Evolutionary conservation across 2,113 vertebrate species (phyloP).

Genomic region (Tichodroma muraria): DNA sequence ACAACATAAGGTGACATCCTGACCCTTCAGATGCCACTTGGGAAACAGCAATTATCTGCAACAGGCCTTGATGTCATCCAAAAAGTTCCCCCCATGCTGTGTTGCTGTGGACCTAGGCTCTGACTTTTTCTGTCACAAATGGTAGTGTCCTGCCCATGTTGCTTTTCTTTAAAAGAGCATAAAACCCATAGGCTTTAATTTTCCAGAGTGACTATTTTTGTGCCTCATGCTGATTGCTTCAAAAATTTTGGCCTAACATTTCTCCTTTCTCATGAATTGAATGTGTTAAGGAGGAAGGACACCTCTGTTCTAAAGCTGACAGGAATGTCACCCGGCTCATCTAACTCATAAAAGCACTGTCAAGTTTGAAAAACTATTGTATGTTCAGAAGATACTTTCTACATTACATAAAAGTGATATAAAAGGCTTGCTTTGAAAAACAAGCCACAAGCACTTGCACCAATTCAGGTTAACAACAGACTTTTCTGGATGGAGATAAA

Average conservation of each 20-base stretch:
- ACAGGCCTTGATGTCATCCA: neutral
- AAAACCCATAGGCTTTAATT: neutral
- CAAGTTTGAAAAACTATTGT: neutral
- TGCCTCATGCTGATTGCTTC: neutral
- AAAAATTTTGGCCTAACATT: neutral
- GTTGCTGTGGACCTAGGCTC: neutral
- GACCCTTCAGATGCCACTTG: neutral
- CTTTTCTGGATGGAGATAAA: neutral
- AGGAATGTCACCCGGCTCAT: neutral
- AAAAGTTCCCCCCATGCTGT: neutral
- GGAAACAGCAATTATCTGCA: neutral
- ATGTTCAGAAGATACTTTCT: neutral
- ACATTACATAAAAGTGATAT: neutral
- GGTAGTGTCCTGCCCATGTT: neutral
- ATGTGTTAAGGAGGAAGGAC: neutral
- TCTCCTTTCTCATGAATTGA: neutral
- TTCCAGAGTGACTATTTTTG: neutral
- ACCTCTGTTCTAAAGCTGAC: neutral
- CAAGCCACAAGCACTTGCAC: neutral
- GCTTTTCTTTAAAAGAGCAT: neutral
- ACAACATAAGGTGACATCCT: neutral
- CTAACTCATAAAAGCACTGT: neutral
- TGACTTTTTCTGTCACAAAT: neutral
- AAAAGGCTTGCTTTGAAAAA: constrained; percentile 29
- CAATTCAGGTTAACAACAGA: neutral